Evolutionary conservation across 2,113 vertebrate species (phyloP).

Genomic region (Urocynchramus pylzowi): DNA sequence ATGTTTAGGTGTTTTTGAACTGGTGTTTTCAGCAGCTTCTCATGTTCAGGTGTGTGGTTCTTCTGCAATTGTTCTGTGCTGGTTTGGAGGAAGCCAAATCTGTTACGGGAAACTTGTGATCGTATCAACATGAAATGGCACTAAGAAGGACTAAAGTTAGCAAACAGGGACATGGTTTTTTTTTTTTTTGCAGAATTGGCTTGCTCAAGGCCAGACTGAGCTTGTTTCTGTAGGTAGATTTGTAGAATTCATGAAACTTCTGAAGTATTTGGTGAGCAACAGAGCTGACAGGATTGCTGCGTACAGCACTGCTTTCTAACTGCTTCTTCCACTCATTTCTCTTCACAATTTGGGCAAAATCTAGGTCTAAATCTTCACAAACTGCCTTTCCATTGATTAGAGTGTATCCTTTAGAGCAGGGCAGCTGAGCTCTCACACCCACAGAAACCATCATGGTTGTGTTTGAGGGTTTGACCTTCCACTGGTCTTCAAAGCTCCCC

Average conservation of each 20-base stretch:
- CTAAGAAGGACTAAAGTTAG: not conserved
- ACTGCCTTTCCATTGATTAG: not conserved
- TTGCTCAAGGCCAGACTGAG: not conserved
- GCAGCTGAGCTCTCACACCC: not conserved
- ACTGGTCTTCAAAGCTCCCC: fast-evolving
- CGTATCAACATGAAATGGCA: not conserved
- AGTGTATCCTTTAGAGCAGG: not conserved
- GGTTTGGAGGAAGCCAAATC: not conserved
- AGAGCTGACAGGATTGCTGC: not conserved
- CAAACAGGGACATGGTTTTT: not conserved
- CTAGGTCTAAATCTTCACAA: not conserved
- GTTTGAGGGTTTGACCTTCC: not conserved
- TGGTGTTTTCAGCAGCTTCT: not conserved
- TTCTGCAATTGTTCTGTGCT: not conserved
- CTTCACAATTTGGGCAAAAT: not conserved
- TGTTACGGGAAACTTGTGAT: not conserved
- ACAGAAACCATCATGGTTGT: not conserved
- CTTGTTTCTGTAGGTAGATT: not conserved
- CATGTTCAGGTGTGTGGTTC: not conserved
- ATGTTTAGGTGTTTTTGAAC: not conserved
- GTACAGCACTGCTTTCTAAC: not conserved
- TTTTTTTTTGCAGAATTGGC: not conserved
- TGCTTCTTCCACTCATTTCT: not conserved
- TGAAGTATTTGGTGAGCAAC: not conserved
- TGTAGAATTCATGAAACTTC: not conserved